Evolutionary conservation across 2,888 invertebrate species (phyloP).

Genomic region (Coleophora flavipennella): DNA sequence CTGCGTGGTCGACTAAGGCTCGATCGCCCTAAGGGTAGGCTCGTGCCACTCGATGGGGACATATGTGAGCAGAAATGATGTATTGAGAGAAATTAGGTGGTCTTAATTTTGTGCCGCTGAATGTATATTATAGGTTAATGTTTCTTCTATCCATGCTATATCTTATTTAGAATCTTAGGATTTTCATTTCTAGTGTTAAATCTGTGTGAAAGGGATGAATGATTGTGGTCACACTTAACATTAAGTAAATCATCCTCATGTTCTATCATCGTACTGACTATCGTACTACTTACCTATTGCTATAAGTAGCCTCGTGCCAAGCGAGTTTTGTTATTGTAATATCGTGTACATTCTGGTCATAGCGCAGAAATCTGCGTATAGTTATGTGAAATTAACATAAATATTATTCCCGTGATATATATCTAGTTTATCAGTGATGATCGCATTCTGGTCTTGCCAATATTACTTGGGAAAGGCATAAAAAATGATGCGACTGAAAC

Average conservation of each 20-base stretch:
- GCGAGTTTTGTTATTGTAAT: constrained; percentile 42
- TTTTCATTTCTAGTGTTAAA: constrained; percentile 50
- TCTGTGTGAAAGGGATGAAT: constrained; percentile 50
- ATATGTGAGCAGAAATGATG: too few species aligned
- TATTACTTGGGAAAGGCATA: too few species aligned
- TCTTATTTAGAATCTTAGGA: constrained; percentile 34
- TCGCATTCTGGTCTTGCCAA: too few species aligned
- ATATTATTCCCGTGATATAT: constrained; percentile 34
- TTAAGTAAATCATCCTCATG: constrained; percentile 48
- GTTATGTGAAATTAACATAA: constrained; percentile 39
- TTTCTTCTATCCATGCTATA: constrained; percentile 48
- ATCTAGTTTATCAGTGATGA: constrained; percentile 28
- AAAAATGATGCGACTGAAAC: too few species aligned
- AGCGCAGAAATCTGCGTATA: constrained; percentile 44
- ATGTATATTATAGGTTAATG: constrained; percentile 43
- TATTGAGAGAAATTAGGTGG: too few species aligned
- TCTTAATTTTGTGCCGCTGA: too few species aligned
- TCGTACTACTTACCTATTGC: too few species aligned
- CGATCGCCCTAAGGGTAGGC: too few species aligned
- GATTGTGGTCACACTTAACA: constrained; percentile 56
- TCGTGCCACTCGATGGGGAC: too few species aligned
- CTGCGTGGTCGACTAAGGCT: too few species aligned
- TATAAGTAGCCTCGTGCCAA: constrained; percentile 41
- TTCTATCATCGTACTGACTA: constrained; percentile 41
- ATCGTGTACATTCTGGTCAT: constrained; percentile 71